Conservation (phyloP, 2,797 vertebrate species). For the Enteromius trimaculatus region DNA sequence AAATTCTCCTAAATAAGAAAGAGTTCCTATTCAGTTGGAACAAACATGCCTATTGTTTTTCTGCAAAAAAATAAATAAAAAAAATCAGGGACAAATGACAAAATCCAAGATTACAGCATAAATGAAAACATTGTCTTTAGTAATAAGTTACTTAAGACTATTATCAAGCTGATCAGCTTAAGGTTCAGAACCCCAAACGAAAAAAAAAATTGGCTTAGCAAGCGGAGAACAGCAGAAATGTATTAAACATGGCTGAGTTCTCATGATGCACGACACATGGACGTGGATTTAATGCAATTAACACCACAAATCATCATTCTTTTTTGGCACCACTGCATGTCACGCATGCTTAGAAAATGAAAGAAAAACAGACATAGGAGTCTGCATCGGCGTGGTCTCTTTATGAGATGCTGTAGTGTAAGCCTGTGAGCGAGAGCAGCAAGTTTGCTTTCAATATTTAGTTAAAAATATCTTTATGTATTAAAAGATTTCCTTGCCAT, state of each 20-base stretch:
- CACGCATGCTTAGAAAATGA: neutral
- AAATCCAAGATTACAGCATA: conserved; percentile 25
- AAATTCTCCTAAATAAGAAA: conserved; percentile 5
- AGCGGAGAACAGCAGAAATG: conserved; percentile 59
- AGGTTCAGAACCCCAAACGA: conserved; percentile 8
- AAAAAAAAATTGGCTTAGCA: conserved; percentile 4
- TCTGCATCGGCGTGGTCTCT: neutral
- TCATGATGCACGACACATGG: neutral
- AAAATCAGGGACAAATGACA: conserved; percentile 16
- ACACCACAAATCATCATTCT: neutral
- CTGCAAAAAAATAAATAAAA: neutral
- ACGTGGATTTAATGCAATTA: neutral
- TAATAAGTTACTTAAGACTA: conserved; percentile 20
- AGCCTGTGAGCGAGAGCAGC: neutral
- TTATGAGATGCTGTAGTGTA: neutral
- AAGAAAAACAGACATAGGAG: neutral
- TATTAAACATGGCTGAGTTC: neutral
- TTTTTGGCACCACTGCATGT: neutral
- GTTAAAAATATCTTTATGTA: neutral
- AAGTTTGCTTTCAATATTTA: neutral
- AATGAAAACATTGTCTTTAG: conserved; percentile 34
- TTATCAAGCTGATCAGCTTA: conserved; percentile 31
- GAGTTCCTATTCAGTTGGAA: conserved; percentile 8
- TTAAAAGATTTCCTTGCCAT: neutral
- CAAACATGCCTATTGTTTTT: conserved; percentile 30